Base-by-base conservation (phyloP, 2,113 vertebrate species). In the Lasiurus borealis region DNA sequence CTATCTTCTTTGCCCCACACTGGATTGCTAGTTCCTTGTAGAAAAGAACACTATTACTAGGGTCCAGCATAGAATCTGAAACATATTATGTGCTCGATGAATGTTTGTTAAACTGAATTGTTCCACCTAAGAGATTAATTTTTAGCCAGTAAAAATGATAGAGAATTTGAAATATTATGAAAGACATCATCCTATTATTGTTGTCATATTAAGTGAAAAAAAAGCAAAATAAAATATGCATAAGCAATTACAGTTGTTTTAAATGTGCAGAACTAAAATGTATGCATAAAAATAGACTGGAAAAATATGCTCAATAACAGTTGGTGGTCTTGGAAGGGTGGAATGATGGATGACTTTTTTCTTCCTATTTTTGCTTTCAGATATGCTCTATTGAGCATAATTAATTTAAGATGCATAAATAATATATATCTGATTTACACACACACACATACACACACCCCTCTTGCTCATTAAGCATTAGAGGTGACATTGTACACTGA, bases 151-250 rank as follows among this genome's bases (percentile, higher is more conserved):
- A 87, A 95, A 95, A 82, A 92, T 75, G 12, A 86, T 15, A 71
- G 57, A 94, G 36, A 85, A 94, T 88, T 86, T 75, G 59, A 34
- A 90, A 76, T 95, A 50, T 69, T 85, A 93, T 75, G 46, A n/a
- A 93, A 96, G 93, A 69, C 27, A 48, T 46, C 89, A 85, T 52
- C 34, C 21, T 80, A 81, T 94, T 76, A 81, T 75, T 75, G 3
- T 54, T 96, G 57, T 87, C 71, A 68, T 77, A 62, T 66, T 80
- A 86, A 93, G 3, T 64, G 46, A 87, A 62, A 96, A n/a, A n/a
- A 94, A 92, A 83, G 3, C 12, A 89, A 94, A 91, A 95, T 83
- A 93, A 97, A 96, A 94, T 87, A 83, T 87, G 34, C 46, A 40
- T 31, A 90, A 50, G 83, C 18, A 76, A 94, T 91, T 76, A 71